These are phyloP conservation scores for Atethmia centrago DNA, from an alignment of 2,888 invertebrate genomes.

Conservation along the genomic window DNA sequence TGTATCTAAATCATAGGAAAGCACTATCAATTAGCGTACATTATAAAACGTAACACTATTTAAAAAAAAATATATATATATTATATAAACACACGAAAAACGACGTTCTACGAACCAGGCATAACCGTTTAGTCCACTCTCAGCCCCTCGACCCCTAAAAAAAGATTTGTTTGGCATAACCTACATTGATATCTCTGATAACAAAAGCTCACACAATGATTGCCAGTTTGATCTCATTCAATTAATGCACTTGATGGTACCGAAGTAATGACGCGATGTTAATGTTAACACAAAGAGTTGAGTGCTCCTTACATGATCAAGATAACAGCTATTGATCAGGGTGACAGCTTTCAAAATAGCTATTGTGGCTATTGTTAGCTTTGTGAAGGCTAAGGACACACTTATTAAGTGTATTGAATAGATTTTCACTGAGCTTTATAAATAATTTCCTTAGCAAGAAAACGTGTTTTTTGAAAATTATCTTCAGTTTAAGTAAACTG, in stretches of 20 bases:
- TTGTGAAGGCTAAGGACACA: conserved; percentile 4
- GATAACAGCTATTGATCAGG: conserved; percentile 38
- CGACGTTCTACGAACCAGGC: background rate
- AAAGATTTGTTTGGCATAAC: too few relatives aligned
- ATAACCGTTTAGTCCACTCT: too few relatives aligned
- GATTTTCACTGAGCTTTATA: background rate
- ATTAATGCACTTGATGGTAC: conserved; percentile 46
- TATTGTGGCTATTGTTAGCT: conserved; percentile 30
- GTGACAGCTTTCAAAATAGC: conserved; percentile 39
- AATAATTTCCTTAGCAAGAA: background rate
- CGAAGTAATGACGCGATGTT: conserved; percentile 43
- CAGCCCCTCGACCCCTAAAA: too few relatives aligned
- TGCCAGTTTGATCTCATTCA: conserved; percentile 34
- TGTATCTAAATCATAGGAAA: too few relatives aligned
- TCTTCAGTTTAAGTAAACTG: background rate
- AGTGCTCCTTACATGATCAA: conserved; percentile 57
- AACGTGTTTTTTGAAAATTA: background rate
- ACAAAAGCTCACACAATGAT: conserved; percentile 34
- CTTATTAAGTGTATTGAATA: background rate
- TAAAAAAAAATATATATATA: too few relatives aligned
- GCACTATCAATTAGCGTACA: too few relatives aligned
- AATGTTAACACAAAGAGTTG: conserved; percentile 49
- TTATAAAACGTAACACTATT: too few relatives aligned
- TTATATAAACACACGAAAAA: background rate
- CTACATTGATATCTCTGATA: conserved; percentile 4